Conservation (phyloP, 2,797 vertebrate genomes). For the Selene dorsalis region DNA sequence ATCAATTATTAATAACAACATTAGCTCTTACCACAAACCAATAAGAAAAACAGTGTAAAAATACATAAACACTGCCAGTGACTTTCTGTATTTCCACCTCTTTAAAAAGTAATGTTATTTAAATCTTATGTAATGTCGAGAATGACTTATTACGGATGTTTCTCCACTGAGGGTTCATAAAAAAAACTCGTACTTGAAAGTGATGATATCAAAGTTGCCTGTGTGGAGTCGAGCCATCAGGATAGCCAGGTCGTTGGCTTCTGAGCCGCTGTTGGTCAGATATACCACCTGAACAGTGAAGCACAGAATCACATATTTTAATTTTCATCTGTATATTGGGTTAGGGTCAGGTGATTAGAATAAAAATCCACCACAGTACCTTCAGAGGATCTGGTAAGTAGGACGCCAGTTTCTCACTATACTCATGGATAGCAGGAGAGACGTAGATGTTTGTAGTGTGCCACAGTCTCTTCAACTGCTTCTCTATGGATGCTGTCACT, state of each 20-base stretch:
- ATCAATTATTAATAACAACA: not conserved
- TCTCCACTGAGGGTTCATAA: not conserved
- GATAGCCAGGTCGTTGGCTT: constrained; percentile 95
- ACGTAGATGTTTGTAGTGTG: constrained; percentile 91
- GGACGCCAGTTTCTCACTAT: constrained; percentile 89
- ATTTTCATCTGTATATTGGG: not conserved
- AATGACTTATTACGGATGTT: not conserved
- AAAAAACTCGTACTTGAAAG: constrained; percentile 85
- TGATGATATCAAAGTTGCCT: constrained; percentile 89
- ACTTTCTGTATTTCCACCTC: not conserved
- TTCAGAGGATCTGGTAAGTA: constrained; percentile 92
- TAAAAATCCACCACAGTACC: constrained; percentile 76
- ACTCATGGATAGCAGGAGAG: constrained; percentile 88
- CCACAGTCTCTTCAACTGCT: constrained; percentile 90
- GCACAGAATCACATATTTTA: constrained; percentile 22
- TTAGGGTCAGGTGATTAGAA: not conserved
- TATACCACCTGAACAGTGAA: constrained; percentile 87
- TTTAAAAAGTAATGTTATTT: not conserved
- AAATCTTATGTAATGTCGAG: not conserved
- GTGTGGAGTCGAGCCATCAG: constrained; percentile 92
- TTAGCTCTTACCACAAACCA: not conserved
- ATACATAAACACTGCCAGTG: not conserved
- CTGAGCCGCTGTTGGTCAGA: constrained; percentile 93
- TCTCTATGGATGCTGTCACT: constrained; percentile 86
- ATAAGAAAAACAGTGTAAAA: not conserved